phyloP scores from a whole-genome alignment of 2,888 invertebrate genomes.

The Standfussiana lucernea region DNA sequence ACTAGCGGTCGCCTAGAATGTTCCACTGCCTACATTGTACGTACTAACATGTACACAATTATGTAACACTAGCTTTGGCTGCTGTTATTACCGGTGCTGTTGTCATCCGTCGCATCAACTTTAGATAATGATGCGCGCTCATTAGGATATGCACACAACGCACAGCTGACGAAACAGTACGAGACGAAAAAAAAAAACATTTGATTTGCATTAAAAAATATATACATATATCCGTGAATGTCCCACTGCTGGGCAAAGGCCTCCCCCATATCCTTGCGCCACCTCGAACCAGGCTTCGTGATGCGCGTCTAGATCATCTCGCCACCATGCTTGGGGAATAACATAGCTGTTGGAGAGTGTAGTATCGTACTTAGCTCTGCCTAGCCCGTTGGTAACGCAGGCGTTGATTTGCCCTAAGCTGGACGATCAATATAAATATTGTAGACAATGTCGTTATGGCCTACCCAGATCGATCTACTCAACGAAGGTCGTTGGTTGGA shows the following conservation, averaged over 20 bases:
- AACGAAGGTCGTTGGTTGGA: not conserved
- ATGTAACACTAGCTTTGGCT: constrained; percentile 37
- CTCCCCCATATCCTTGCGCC: too few species aligned
- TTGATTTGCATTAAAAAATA: too few species aligned
- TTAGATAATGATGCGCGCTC: constrained; percentile 20
- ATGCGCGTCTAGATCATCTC: too few species aligned
- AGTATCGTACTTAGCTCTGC: not conserved
- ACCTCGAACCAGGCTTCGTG: too few species aligned
- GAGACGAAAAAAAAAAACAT: not conserved
- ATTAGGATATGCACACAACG: constrained; percentile 6
- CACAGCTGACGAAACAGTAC: not conserved
- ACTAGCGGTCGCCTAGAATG: constrained; percentile 4
- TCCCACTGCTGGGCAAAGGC: too few species aligned
- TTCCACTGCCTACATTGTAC: not conserved
- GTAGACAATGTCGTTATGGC: not conserved
- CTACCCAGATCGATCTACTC: not conserved
- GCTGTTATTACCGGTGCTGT: constrained; percentile 31
- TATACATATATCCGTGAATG: too few species aligned
- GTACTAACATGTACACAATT: constrained; percentile 21
- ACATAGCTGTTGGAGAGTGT: not conserved
- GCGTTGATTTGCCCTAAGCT: not conserved
- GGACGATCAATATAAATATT: not conserved
- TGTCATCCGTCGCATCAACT: constrained; percentile 40
- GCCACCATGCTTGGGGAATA: too few species aligned
- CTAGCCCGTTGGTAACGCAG: not conserved